These are phyloP conservation scores for Drosophila recens DNA, from an alignment of 2,888 invertebrate species.

Conservation along the genomic window DNA sequence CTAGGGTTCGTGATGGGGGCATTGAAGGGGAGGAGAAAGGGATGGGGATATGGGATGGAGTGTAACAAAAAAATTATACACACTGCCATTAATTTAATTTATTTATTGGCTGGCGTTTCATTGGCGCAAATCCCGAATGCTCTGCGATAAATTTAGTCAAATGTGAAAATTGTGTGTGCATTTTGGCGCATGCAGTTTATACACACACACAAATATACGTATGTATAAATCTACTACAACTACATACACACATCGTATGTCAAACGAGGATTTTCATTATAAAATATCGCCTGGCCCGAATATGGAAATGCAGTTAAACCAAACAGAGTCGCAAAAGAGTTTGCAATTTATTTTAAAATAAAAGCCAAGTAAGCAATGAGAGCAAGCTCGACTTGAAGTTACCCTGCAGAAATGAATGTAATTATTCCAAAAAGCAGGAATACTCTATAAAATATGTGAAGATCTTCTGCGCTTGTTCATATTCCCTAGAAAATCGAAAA, in stretches of 20 bases:
- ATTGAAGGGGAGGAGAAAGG: not conserved
- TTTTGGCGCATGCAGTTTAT: conserved; percentile 70
- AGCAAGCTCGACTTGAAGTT: not conserved
- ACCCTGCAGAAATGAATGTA: not conserved
- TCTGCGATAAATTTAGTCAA: conserved; percentile 82
- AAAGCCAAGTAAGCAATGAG: conserved; percentile 42
- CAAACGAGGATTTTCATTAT: conserved; percentile 83
- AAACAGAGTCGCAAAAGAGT: conserved; percentile 70
- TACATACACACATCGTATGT: conserved; percentile 46
- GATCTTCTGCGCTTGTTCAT: no score
- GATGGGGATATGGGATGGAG: not conserved
- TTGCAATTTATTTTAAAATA: conserved; percentile 78
- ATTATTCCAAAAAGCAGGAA: not conserved
- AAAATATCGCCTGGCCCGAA: conserved; percentile 75
- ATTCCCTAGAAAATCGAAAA: no score
- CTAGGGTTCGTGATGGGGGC: conserved; percentile 2
- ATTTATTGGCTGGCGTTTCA: conserved; percentile 85
- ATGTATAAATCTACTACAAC: conserved; percentile 26
- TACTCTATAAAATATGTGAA: no score
- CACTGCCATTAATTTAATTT: conserved; percentile 84
- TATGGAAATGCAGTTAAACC: conserved; percentile 52
- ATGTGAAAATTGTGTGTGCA: conserved; percentile 84
- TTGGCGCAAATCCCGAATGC: conserved; percentile 82
- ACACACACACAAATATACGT: conserved; percentile 30
- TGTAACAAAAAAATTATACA: conserved; percentile 50